Conservation (phyloP, 92 coral and sea anemone genomes). For the Umimayanthus chanpuru region DNA sequence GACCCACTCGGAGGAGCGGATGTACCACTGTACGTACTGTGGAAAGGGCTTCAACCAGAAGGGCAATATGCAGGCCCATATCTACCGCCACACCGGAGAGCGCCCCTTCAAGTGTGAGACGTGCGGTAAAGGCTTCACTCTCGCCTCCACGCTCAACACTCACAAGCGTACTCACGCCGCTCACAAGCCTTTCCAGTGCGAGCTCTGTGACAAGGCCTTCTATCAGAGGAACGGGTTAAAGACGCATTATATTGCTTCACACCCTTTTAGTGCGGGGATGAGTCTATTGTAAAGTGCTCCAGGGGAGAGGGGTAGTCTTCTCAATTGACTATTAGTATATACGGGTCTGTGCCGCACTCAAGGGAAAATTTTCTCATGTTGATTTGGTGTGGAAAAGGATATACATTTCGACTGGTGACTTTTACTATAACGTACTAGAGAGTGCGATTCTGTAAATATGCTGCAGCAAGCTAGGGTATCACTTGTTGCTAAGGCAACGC, state of each 20-base stretch:
- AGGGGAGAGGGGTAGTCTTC: too few relatives aligned
- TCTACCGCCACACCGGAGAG: conserved; percentile 93
- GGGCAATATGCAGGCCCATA: conserved; percentile 93
- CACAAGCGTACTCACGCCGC: conserved; percentile 85
- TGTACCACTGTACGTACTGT: conserved; percentile 87
- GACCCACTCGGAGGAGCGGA: conserved; percentile 88
- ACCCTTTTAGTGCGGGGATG: conserved; percentile 80
- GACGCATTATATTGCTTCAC: conserved; percentile 90
- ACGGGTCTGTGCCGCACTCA: too few relatives aligned
- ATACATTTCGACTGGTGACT: too few relatives aligned
- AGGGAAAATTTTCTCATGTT: too few relatives aligned
- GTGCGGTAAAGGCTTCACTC: conserved; percentile 86
- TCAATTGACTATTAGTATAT: too few relatives aligned
- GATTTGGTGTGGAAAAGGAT: too few relatives aligned
- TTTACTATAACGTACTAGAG: too few relatives aligned
- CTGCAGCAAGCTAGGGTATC: too few relatives aligned
- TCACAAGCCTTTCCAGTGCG: conserved; percentile 82
- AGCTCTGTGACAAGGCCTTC: conserved; percentile 87
- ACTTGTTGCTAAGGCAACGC: too few relatives aligned
- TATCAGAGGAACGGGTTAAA: conserved; percentile 91
- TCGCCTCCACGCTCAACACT: conserved; percentile 90
- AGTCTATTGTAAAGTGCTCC: conserved; percentile 56
- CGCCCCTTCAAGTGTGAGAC: conserved; percentile 90
- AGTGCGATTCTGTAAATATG: too few relatives aligned
- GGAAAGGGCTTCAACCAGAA: conserved; percentile 95